Conservation (phyloP, 2,113 vertebrate species). For the Prionailurus bengalensis region DNA sequence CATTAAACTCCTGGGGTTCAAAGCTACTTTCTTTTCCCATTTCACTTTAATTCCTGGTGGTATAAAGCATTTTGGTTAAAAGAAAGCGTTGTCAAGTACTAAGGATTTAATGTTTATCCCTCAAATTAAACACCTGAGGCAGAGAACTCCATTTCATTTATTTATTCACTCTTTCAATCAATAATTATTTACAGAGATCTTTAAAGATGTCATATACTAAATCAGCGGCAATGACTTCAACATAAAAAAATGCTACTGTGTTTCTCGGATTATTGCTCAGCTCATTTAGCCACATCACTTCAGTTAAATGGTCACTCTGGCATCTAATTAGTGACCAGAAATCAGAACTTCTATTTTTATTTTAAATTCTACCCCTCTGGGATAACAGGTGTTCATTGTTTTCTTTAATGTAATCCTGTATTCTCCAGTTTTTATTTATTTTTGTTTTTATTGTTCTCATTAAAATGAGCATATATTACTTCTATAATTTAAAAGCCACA, state of each 20-base stretch:
- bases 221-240: neutral
- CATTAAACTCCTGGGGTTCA: slow-evolving; percentile 8
- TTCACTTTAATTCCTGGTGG: neutral
- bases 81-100: neutral
- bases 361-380: slow-evolving; percentile 38
- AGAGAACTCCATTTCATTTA: neutral
- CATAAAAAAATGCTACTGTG: neutral
- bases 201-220: slow-evolving; percentile 34
- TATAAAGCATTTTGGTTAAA: neutral
- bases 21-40: slow-evolving; percentile 48
- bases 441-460: neutral
- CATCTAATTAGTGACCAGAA: slow-evolving; percentile 43
- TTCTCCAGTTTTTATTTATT: neutral
- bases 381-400: slow-evolving; percentile 17
- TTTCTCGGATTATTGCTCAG: slow-evolving; percentile 21
- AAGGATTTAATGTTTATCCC: slow-evolving; percentile 41
- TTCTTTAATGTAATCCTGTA: slow-evolving; percentile 43
- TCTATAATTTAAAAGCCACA: slow-evolving; percentile 49
- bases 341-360: slow-evolving; percentile 29
- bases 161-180: slow-evolving; percentile 2
- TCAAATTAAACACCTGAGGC: slow-evolving; percentile 24
- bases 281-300: slow-evolving; percentile 41
- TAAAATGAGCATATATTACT: slow-evolving; percentile 15
- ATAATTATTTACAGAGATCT: neutral
- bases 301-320: neutral